Evolutionary conservation across 53 echinoderm and acorn worm genomes (phyloP), one percentile per base, ranked within the genome.

Genomic region (Luidia sarsii): DNA sequence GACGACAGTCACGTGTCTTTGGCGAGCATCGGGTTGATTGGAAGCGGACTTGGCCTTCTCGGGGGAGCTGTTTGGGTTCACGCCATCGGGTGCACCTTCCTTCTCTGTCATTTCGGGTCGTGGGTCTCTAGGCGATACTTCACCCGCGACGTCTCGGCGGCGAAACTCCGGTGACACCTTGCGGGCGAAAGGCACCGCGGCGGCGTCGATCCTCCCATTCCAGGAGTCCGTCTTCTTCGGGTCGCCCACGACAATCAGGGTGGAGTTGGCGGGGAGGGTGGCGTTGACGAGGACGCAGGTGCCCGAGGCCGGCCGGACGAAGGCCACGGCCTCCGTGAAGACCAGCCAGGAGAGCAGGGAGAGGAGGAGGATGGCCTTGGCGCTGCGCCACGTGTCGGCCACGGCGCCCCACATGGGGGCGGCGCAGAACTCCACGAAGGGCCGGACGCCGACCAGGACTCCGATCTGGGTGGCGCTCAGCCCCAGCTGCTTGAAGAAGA

Each of bases 341-440:
- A 95, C 53, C 1, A 95, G 80, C 95, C 95, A 95, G n/a, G 90
- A 88, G 54, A 90, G 75, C 18, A 95, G 83, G 0, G 95, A 95
- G 39, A 95, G 75, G 14, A 95, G 74, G 22, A 95, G 75, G 29
- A 95, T 92, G 18, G 90, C 75, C 48, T 92, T 92, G 36, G 90
- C 95, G 59, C 92, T 95, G 8, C 87, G 82, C 92, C 92, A 95
- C 7, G 95, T 83, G 74, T 95, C 95, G 19, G 95, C 95, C 16
- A 95, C 65, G 3, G 90, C 95, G 29, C 95, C 95, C 95, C 95
- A 95, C 48, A 95, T 82, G 2, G 95, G 95, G 14, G 95, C 95
- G 3, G 95, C 92, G 72, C 95, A 95, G 74, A 95, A 95, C 88
- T 95, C 95, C 27, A 92, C 83, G 67, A 95, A 90, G 34, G 95